Percentiles rank a stretch among this genome's conserved stretches.
Conservation (phyloP, 2,888 invertebrate genomes). For the Melanostoma scalare region DNA sequence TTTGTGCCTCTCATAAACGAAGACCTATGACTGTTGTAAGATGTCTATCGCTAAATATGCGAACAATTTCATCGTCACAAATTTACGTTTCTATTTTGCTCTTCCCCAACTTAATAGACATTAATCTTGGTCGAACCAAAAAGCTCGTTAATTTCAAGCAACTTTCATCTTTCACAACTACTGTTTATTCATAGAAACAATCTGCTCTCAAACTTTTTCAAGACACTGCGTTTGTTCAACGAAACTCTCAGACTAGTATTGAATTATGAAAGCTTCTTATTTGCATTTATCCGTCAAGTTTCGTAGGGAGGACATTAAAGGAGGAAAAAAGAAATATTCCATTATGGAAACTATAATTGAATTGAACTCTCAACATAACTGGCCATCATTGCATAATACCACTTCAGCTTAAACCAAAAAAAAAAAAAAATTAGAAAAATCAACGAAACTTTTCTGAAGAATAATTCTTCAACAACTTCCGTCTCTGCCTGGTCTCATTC, state of each 20-base stretch:
- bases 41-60: no score
- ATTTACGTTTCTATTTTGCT: no score
- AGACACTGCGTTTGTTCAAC: neutral
- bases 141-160: no score
- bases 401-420: slow-evolving; percentile 13
- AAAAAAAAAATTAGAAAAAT: slow-evolving; percentile 11
- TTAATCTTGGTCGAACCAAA: no score
- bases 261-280: slow-evolving; percentile 15
- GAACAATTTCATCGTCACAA: no score
- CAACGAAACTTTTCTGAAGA: slow-evolving; percentile 40
- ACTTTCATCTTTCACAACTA: no score
- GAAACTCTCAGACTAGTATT: neutral
- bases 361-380: slow-evolving; percentile 55
- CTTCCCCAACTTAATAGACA: no score
- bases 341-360: slow-evolving; percentile 58
- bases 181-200: no score
- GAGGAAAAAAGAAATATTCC: slow-evolving; percentile 12
- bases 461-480: slow-evolving; percentile 46
- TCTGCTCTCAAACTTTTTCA: neutral
- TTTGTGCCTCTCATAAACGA: no score
- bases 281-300: slow-evolving; percentile 21
- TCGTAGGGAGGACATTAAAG: neutral
- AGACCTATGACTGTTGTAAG: no score
- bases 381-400: slow-evolving; percentile 42
- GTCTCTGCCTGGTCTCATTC: neutral